These are phyloP conservation scores for Steatocranus sp. DNA, from an alignment of 2,797 vertebrate genomes.

Conservation along the genomic window DNA sequence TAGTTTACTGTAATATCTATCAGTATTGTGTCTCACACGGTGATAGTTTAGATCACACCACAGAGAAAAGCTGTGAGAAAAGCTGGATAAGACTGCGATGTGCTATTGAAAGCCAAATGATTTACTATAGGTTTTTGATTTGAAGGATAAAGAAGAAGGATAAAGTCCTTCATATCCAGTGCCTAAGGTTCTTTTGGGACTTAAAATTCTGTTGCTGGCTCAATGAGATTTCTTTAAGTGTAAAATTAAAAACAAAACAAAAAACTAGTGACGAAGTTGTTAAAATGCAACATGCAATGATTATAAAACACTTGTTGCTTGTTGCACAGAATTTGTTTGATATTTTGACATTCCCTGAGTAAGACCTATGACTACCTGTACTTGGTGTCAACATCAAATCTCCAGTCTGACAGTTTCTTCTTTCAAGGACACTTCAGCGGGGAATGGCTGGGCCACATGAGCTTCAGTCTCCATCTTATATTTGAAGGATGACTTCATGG, in stretches of 20 bases:
- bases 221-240: background rate
- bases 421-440: background rate
- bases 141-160: background rate
- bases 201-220: background rate
- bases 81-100: background rate
- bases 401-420: background rate
- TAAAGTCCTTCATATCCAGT: background rate
- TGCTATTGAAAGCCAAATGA: background rate
- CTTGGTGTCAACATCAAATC: background rate
- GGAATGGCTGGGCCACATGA: background rate
- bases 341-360: background rate
- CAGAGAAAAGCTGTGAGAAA: background rate
- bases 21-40: background rate
- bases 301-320: background rate
- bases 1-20: background rate
- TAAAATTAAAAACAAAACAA: background rate
- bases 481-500: background rate
- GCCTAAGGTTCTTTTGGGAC: background rate
- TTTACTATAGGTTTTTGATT: background rate
- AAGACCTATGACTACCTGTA: background rate
- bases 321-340: background rate
- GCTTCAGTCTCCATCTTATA: background rate
- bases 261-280: background rate
- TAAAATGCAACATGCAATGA: background rate
- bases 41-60: background rate